Evolutionary conservation across 2,113 vertebrate genomes (phyloP), one percentile per base, ranked within the genome.

Genomic region (Nycticorax nycticorax): DNA sequence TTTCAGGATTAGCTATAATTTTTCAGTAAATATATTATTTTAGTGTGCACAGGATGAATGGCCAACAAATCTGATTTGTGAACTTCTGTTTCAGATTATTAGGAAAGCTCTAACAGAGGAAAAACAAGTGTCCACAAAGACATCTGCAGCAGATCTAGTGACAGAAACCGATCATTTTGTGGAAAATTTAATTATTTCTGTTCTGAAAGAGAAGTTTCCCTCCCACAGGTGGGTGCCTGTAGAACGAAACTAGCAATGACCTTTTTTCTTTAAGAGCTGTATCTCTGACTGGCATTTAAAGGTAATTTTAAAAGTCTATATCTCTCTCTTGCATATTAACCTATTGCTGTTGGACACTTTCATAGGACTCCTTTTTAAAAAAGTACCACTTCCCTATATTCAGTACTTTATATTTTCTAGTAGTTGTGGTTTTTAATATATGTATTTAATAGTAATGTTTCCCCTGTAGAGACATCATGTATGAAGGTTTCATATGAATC

Each of bases 151-250:
- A 37, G 99, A 99, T 87, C 98, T 99, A 9, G 99, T 99, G 79
- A 99, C 99, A 10, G 99, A 99, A 96, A 98, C 99, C 3, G 99
- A 99, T 92, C 98, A 98, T 71, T 97, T 98, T 47, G 99, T 99
- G 82, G 99, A 99, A 95, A 98, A 99, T 22, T 91, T 99, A 50
- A 99, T 99, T 78, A 98, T 99, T 94, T 99, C 98, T 72, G 98
- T 98, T 63, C 96, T 99, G 86, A 98, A 97, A 50, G 97, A 98
- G 79, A 98, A 97, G 86, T 99, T 98, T 98, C 99, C 99, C 47
- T 98, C 98, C 24, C 99, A 99, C 97, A 98, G 98, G 99, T 99
- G 92, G 92, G 97, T 71, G 8, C n/a, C 27, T 74, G 3, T 53
- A 53, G 67, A 76, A 78, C 39, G 30, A 80, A 76, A 48, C 28